Conservation (phyloP, 2,888 invertebrate genomes). For the Coremacera marginata region DNA sequence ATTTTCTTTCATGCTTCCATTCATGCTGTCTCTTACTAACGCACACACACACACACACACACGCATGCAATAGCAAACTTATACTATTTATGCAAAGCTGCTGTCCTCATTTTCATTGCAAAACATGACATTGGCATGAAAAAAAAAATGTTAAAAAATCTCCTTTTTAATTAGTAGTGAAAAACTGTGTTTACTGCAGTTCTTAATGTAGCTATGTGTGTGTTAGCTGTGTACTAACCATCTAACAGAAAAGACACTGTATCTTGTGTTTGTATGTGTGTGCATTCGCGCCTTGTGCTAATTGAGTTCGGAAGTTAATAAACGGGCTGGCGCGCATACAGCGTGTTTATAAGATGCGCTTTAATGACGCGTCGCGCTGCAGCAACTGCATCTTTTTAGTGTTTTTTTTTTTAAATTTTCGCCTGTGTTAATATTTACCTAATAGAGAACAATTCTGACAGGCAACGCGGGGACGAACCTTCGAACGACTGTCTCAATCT, state of each 20-base stretch:
- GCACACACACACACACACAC: not conserved
- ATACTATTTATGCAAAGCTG: conserved; percentile 28
- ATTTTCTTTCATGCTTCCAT: not conserved
- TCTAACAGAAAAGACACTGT: not conserved
- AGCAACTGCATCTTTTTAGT: no score
- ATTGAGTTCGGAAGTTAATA: conserved; percentile 10
- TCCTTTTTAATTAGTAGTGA: conserved; percentile 44
- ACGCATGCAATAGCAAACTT: not conserved
- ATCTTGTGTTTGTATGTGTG: not conserved
- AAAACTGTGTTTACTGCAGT: conserved; percentile 16
- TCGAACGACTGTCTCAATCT: no score
- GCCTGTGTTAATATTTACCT: no score
- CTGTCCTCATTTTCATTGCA: conserved; percentile 30
- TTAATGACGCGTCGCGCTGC: no score
- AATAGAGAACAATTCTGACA: no score
- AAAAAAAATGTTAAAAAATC: conserved; percentile 23
- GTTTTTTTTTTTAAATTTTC: no score
- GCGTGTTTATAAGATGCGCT: not conserved
- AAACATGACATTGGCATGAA: conserved; percentile 29
- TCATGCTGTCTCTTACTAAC: not conserved
- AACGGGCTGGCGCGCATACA: not conserved
- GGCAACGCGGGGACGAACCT: no score
- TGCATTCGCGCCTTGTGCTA: not conserved
- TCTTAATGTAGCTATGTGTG: not conserved
- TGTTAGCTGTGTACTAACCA: not conserved